phyloP scores from a whole-genome alignment of 2,797 vertebrate genomes.

The Ispidina picta region DNA sequence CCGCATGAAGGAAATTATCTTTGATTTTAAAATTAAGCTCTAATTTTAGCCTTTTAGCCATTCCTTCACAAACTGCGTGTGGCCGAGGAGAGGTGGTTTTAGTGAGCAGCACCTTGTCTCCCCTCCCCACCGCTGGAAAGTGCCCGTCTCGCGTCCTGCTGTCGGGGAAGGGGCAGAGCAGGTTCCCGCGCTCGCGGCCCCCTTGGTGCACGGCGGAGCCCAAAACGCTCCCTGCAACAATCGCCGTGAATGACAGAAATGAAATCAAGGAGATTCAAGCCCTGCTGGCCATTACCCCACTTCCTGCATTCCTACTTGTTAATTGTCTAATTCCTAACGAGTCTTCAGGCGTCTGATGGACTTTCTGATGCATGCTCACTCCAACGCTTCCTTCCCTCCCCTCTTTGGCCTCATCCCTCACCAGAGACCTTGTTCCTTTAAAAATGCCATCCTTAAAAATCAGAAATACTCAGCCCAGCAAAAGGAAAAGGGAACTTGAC shows the following conservation, averaged over 20 bases:
- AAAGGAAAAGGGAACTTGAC: constrained; percentile 75
- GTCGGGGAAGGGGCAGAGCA: not conserved
- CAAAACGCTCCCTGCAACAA: not conserved
- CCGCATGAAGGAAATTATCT: not conserved
- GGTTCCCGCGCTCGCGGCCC: rapidly evolving
- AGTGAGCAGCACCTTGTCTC: not conserved
- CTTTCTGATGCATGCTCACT: constrained; percentile 27
- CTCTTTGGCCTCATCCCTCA: constrained; percentile 13
- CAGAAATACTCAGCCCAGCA: constrained; percentile 63
- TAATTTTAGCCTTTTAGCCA: not conserved
- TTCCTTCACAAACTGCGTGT: rapidly evolving
- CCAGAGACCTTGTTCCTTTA: constrained; percentile 41
- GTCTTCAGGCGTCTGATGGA: constrained; percentile 26
- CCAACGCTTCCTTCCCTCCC: constrained; percentile 4
- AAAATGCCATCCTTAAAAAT: constrained; percentile 47
- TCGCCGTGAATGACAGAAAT: constrained; percentile 38
- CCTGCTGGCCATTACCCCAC: constrained; percentile 53
- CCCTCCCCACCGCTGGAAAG: not conserved
- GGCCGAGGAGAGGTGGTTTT: not conserved
- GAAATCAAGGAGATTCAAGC: constrained; percentile 51
- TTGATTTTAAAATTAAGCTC: not conserved
- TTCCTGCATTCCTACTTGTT: constrained; percentile 68
- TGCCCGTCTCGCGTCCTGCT: rapidly evolving
- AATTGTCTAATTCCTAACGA: constrained; percentile 69
- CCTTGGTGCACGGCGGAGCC: not conserved